Evolutionary conservation across 2,888 invertebrate species (phyloP).

Genomic region (Drosophila engyochracea): DNA sequence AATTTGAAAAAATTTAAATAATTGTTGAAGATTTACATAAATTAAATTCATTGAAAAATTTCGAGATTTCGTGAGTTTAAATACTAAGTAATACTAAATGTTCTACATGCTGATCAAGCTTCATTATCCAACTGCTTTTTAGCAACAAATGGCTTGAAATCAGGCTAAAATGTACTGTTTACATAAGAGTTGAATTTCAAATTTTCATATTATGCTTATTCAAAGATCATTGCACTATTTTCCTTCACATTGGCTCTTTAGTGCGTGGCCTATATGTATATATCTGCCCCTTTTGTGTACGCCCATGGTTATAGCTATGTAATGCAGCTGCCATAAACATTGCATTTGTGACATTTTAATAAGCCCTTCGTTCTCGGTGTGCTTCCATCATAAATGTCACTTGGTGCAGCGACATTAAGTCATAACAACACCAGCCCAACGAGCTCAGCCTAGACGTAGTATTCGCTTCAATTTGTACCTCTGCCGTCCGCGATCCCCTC

Average conservation of each 20-base stretch:
- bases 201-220: not conserved
- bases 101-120: not conserved
- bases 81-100: not conserved
- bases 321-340: constrained; percentile 84
- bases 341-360: constrained; percentile 83
- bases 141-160: not conserved
- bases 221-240: not conserved
- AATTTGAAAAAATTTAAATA: not conserved
- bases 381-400: constrained; percentile 71
- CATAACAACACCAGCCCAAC: constrained; percentile 67
- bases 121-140: not conserved
- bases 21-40: too few relatives aligned
- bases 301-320: constrained; percentile 20
- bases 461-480: constrained; percentile 54
- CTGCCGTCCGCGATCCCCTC: constrained; percentile 6
- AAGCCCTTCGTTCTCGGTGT: constrained; percentile 68
- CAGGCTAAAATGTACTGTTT: not conserved
- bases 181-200: not conserved
- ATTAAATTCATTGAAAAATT: not conserved
- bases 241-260: not conserved
- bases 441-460: constrained; percentile 27
- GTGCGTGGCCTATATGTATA: not conserved
- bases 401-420: constrained; percentile 73
- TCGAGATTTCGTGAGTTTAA: not conserved
- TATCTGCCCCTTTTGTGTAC: not conserved